These are phyloP conservation scores for Cephalotes varians DNA, from an alignment of 2,888 invertebrate genomes.

Conservation along the genomic window DNA sequence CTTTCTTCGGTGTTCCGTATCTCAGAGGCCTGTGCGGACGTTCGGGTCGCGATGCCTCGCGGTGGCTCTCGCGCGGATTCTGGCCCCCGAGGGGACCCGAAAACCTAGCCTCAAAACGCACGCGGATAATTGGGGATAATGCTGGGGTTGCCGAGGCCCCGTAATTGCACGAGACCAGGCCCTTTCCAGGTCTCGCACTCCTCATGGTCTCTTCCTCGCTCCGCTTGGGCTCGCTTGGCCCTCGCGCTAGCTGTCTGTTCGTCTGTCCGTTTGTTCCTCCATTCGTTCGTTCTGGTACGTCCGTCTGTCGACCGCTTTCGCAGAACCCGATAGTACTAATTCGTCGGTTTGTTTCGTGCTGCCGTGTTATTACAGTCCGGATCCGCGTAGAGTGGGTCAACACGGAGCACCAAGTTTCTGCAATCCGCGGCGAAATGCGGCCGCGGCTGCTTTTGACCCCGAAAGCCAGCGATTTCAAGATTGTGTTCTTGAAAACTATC, in stretches of 20 bases:
- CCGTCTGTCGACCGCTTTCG: slow-evolving; percentile 82
- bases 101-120: slow-evolving; percentile 83
- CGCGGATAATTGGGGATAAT: slow-evolving; percentile 85
- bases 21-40: slow-evolving; percentile 66
- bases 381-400: slow-evolving; percentile 61
- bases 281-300: slow-evolving; percentile 71
- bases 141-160: slow-evolving; percentile 82
- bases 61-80: slow-evolving; percentile 76
- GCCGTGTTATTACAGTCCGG: slow-evolving; percentile 81
- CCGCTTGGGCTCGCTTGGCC: slow-evolving; percentile 64
- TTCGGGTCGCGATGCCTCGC: slow-evolving; percentile 76
- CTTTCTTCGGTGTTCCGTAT: slow-evolving; percentile 49
- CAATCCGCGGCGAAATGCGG: slow-evolving; percentile 59
- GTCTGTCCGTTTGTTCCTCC: slow-evolving; percentile 67
- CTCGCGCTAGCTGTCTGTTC: slow-evolving; percentile 75
- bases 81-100: slow-evolving; percentile 75
- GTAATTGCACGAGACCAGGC: slow-evolving; percentile 83
- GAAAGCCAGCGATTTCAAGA: slow-evolving; percentile 54
- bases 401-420: slow-evolving; percentile 60
- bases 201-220: slow-evolving; percentile 65
- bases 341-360: slow-evolving; percentile 83
- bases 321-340: slow-evolving; percentile 82
- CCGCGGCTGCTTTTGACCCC: slow-evolving; percentile 62
- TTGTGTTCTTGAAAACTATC: slow-evolving; percentile 24
- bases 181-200: slow-evolving; percentile 75